Percentiles rank a stretch among this genome's conserved stretches.
These are phyloP conservation scores for Turdus rufiventris DNA, from an alignment of 2,113 vertebrate genomes.

Conservation along the genomic window DNA sequence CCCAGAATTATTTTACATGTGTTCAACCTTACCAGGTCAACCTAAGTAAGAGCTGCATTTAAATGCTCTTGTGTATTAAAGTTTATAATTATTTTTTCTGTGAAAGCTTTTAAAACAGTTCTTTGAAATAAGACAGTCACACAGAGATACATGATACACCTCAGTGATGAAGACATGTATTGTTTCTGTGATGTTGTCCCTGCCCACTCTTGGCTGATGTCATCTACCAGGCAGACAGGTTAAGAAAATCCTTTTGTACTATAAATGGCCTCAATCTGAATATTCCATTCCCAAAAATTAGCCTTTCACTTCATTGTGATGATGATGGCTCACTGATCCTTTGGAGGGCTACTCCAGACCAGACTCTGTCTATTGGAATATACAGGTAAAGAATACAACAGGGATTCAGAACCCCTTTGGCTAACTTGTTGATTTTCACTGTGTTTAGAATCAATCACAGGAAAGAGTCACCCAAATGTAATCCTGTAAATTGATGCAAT, in stretches of 20 bases:
- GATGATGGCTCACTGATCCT: not conserved
- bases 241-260: not conserved
- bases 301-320: not conserved
- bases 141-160: not conserved
- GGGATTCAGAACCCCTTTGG: not conserved
- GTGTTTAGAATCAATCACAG: not conserved
- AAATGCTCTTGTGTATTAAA: not conserved
- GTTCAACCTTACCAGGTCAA: not conserved
- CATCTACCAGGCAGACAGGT: not conserved
- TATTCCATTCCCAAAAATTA: not conserved
- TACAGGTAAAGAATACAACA: not conserved
- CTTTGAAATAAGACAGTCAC: not conserved
- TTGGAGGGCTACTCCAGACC: not conserved
- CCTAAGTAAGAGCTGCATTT: not conserved
- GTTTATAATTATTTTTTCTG: not conserved
- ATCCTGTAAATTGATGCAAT: not conserved
- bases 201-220: not conserved
- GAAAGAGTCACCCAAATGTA: not conserved
- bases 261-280: not conserved
- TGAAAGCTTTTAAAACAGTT: not conserved
- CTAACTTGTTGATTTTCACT: not conserved
- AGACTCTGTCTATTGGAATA: not conserved
- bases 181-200: not conserved
- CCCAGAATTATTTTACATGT: not conserved
- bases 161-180: not conserved